These are phyloP conservation scores for Hapalemur alaotrensis DNA, from an alignment of 2,797 vertebrate genomes.

Conservation along the genomic window DNA sequence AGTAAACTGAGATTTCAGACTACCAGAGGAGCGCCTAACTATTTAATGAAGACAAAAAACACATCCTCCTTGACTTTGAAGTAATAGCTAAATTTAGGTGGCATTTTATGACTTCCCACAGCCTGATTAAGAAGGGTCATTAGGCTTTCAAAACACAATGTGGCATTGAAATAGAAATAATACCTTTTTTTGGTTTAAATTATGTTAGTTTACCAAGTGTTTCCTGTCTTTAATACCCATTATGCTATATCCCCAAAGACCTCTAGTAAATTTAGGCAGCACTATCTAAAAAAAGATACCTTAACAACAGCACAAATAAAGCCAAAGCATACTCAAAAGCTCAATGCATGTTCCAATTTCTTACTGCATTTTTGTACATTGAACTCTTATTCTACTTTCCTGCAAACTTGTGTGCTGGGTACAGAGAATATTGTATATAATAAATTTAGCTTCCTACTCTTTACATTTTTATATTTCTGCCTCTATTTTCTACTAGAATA, in stretches of 20 bases:
- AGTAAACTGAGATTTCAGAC: neutral
- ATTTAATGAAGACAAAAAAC: neutral
- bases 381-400: neutral
- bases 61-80: neutral
- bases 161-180: conserved; percentile 49
- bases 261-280: neutral
- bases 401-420: neutral
- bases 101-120: conserved; percentile 34
- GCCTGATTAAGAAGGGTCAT: conserved; percentile 36
- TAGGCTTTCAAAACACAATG: conserved; percentile 52
- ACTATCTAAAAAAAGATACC: neutral
- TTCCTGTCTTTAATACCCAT: conserved; percentile 37
- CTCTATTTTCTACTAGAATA: neutral
- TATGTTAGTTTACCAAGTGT: conserved; percentile 37
- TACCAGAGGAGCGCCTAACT: neutral
- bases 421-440: neutral
- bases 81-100: neutral
- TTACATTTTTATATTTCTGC: neutral
- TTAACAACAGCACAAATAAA: neutral
- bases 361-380: neutral
- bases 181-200: conserved; percentile 21
- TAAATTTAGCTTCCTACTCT: neutral
- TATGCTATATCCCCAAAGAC: neutral
- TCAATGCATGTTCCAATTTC: neutral
- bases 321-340: neutral